A percentile compares a stretch with the other conserved stretches of the same genome.
These are phyloP conservation scores for Lycocerus yunnanus DNA, from an alignment of 2,888 invertebrate genomes.

Conservation along the genomic window DNA sequence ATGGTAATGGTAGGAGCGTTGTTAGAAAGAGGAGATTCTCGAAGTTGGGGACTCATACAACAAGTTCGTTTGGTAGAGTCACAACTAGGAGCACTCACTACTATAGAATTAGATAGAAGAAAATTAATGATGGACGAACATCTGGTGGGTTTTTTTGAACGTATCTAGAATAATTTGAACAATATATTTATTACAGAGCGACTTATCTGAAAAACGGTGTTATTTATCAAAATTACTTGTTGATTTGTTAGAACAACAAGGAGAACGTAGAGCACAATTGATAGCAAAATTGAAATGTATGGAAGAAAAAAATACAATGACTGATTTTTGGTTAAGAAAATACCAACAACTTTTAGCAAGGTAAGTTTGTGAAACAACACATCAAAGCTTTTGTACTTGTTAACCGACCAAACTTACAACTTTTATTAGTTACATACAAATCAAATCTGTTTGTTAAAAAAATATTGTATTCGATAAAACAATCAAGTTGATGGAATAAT, in stretches of 20 bases:
- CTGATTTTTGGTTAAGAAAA: constrained; percentile 77
- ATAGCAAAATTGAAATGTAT: constrained; percentile 72
- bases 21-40: constrained; percentile 73
- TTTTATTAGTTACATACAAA: too few relatives aligned
- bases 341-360: constrained; percentile 81
- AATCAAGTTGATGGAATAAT: too few relatives aligned
- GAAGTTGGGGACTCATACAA: constrained; percentile 76
- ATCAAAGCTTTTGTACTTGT: too few relatives aligned
- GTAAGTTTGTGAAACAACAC: constrained; percentile 32
- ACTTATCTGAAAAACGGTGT: constrained; percentile 69
- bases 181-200: constrained; percentile 56
- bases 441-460: too few relatives aligned
- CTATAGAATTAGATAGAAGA: constrained; percentile 73
- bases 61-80: constrained; percentile 74
- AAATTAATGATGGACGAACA: constrained; percentile 70
- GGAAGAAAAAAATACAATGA: constrained; percentile 63
- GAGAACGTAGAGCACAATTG: constrained; percentile 67
- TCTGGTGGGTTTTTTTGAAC: constrained; percentile 57
- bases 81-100: constrained; percentile 72
- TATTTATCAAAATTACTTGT: constrained; percentile 70
- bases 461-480: too few relatives aligned
- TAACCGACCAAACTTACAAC: too few relatives aligned
- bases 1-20: constrained; percentile 73
- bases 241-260: constrained; percentile 71
- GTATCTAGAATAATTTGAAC: constrained; percentile 12